Conservation (phyloP, 2,888 invertebrate species). For the Trisateles emortualis region DNA sequence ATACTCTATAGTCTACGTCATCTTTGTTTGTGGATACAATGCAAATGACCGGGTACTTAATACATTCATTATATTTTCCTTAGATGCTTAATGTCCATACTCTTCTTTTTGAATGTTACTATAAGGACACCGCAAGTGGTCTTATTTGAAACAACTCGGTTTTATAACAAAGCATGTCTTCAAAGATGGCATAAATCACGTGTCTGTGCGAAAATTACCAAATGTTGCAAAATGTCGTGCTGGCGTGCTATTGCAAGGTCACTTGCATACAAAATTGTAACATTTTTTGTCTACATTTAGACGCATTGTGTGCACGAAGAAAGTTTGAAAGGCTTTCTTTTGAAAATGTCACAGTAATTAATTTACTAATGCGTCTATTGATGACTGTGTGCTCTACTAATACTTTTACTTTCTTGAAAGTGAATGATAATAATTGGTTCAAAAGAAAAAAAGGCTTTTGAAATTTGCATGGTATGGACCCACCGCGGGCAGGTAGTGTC, state of each 20-base stretch:
- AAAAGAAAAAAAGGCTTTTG: constrained; percentile 56
- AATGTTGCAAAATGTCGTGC: constrained; percentile 72
- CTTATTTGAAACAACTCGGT: constrained; percentile 72
- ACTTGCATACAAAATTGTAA: constrained; percentile 64
- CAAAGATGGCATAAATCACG: constrained; percentile 75
- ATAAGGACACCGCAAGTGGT: constrained; percentile 79
- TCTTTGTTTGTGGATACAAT: constrained; percentile 64
- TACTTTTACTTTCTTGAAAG: constrained; percentile 80
- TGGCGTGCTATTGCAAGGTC: constrained; percentile 73
- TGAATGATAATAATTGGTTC: constrained; percentile 67
- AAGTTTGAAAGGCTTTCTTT: constrained; percentile 75
- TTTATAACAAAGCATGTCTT: constrained; percentile 67
- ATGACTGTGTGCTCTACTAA: constrained; percentile 54
- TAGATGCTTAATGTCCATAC: constrained; percentile 57
- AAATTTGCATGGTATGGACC: constrained; percentile 77
- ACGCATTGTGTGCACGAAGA: constrained; percentile 62
- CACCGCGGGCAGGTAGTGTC: constrained; percentile 81
- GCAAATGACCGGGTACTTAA: constrained; percentile 55
- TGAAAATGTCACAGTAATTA: constrained; percentile 74
- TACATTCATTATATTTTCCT: constrained; percentile 66
- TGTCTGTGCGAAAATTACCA: constrained; percentile 76
- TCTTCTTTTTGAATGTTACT: constrained; percentile 60
- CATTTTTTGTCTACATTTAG: constrained; percentile 55
- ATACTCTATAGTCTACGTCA: constrained; percentile 61
- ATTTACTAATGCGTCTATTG: constrained; percentile 75